Conservation (phyloP, 2,797 vertebrate species). For the Propithecus deckenii region DNA sequence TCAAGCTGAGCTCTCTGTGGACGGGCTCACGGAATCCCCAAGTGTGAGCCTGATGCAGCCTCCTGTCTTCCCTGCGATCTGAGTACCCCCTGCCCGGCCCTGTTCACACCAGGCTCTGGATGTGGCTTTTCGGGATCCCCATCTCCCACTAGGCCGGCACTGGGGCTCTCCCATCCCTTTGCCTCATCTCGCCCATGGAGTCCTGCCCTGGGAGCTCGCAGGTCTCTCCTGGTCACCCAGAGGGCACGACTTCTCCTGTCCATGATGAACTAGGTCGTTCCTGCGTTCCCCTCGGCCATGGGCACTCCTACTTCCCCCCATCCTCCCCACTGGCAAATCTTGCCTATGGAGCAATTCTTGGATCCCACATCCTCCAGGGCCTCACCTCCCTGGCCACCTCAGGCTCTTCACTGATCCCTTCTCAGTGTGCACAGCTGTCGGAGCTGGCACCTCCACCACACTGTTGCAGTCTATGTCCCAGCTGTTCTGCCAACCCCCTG, state of each 20-base stretch:
- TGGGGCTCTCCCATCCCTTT: too few species aligned
- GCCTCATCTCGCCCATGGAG: not conserved
- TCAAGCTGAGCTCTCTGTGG: not conserved
- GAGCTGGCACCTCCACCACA: not conserved
- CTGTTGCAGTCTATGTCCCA: not conserved
- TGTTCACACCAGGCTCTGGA: not conserved
- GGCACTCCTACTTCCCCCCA: not conserved
- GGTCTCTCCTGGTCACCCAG: not conserved
- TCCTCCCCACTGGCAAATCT: not conserved
- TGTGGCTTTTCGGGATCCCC: not conserved
- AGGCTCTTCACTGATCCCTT: not conserved
- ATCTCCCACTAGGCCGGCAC: not conserved
- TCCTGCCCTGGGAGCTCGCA: not conserved
- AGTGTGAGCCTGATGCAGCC: too few species aligned
- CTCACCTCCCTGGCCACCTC: not conserved
- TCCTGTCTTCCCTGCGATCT: not conserved
- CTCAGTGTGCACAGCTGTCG: not conserved
- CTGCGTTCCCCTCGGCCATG: not conserved
- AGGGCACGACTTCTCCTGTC: not conserved
- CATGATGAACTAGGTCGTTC: not conserved
- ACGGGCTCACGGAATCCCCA: accelerated
- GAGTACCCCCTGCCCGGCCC: not conserved
- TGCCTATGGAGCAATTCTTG: not conserved
- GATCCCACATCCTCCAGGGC: not conserved
- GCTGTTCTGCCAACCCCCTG: not conserved